phyloP scores from a whole-genome alignment of 2,888 invertebrate species.

The Subacronicta megacephala region DNA sequence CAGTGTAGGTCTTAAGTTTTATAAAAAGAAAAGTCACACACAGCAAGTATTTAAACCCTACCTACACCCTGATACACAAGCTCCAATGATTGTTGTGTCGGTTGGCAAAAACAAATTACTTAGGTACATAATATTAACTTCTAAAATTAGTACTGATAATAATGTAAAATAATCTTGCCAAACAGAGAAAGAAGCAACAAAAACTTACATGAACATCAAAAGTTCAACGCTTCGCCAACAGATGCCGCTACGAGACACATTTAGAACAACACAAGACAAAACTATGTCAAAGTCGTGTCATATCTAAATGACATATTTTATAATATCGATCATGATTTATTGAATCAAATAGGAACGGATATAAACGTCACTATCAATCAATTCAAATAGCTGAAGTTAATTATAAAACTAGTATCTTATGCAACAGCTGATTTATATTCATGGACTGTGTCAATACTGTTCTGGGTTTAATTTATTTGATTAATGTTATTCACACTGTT shows the following conservation, averaged over 20 bases:
- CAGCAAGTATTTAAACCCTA: too few relatives aligned
- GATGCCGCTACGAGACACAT: constrained; percentile 74
- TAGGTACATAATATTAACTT: too few relatives aligned
- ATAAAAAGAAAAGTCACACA: too few relatives aligned
- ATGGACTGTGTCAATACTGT: constrained; percentile 50
- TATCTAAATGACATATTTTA: constrained; percentile 71
- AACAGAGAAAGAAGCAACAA: neutral
- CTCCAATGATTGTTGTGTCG: too few relatives aligned
- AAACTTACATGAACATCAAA: constrained; percentile 12
- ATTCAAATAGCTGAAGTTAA: constrained; percentile 55
- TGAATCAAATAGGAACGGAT: constrained; percentile 67
- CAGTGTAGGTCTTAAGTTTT: too few relatives aligned
- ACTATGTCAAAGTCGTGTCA: constrained; percentile 78
- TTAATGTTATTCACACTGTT: constrained; percentile 50
- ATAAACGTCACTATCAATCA: constrained; percentile 71
- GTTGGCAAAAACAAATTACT: too few relatives aligned
- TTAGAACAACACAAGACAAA: constrained; percentile 46
- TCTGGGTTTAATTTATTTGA: constrained; percentile 48
- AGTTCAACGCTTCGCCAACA: constrained; percentile 60
- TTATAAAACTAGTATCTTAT: constrained; percentile 53
- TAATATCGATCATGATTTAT: constrained; percentile 70
- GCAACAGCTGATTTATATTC: constrained; percentile 55
- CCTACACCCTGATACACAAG: too few relatives aligned
- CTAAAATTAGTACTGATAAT: too few relatives aligned
- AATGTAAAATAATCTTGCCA: constrained; percentile 15